phyloP scores from a whole-genome alignment of 2,113 vertebrate species.

The Mobula hypostoma region DNA sequence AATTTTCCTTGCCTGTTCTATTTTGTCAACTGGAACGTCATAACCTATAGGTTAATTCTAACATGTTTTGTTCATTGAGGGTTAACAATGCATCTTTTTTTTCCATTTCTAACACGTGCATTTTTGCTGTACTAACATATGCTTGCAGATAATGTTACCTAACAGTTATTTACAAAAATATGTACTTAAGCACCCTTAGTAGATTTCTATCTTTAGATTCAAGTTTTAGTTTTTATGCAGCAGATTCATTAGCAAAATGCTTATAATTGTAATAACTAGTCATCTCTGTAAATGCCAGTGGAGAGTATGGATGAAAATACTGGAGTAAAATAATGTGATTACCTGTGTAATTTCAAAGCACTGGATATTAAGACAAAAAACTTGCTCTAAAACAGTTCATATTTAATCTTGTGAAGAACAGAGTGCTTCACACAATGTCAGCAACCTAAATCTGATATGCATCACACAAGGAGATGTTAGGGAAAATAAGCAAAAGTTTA shows the following conservation, averaged over 20 bases:
- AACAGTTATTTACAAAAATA: neutral
- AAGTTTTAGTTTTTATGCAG: neutral
- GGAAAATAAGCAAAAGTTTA: too few species aligned
- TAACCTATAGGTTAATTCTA: neutral
- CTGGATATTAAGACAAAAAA: neutral
- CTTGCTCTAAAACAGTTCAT: neutral
- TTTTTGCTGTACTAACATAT: neutral
- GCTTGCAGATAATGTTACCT: neutral
- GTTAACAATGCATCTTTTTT: neutral
- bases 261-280: neutral
- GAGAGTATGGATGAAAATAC: neutral
- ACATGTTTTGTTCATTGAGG: neutral
- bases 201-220: neutral
- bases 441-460: too few species aligned
- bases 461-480: too few species aligned
- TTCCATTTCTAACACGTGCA: neutral
- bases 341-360: neutral
- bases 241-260: neutral
- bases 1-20: neutral
- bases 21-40: neutral
- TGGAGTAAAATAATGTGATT: neutral
- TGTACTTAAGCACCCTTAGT: neutral
- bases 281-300: neutral
- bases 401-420: too few species aligned
- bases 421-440: too few species aligned